Evolutionary conservation across 2,113 vertebrate genomes (phyloP).

Genomic region (Nesoenas mayeri): DNA sequence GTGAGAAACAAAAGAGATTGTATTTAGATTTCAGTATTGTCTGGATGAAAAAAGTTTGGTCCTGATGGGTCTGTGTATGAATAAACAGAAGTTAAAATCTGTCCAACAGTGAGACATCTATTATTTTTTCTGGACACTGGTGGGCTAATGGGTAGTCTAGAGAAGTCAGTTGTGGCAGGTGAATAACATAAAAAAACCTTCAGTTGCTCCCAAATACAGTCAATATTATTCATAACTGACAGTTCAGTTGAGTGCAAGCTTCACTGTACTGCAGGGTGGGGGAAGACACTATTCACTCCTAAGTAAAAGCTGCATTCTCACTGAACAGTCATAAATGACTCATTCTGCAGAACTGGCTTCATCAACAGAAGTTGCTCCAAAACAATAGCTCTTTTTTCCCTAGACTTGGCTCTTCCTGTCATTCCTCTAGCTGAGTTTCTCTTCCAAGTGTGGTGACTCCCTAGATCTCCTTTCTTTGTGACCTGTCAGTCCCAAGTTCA

Average conservation of each 20-base stretch:
- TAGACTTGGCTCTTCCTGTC: background rate
- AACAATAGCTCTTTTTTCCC: background rate
- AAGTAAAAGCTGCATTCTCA: background rate
- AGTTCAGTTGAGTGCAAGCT: background rate
- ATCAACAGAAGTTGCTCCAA: background rate
- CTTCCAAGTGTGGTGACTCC: background rate
- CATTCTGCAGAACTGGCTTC: background rate
- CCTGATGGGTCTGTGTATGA: background rate
- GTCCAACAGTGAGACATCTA: background rate
- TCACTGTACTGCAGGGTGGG: background rate
- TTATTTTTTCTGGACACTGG: background rate
- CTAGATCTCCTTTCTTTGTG: background rate
- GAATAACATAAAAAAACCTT: background rate
- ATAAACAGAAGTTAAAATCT: background rate
- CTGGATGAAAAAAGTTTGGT: background rate
- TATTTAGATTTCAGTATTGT: background rate
- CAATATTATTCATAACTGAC: background rate
- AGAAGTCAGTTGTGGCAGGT: background rate
- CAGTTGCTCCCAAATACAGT: background rate
- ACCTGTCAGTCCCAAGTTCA: background rate
- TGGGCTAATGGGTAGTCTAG: background rate
- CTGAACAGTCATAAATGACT: background rate
- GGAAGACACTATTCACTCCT: background rate
- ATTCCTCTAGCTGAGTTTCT: background rate
- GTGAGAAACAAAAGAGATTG: background rate